A percentile compares a stretch with the other conserved stretches of the same genome.
Evolutionary conservation across 2,113 vertebrate genomes (phyloP).

Genomic region (Ictidomys tridecemlineatus): DNA sequence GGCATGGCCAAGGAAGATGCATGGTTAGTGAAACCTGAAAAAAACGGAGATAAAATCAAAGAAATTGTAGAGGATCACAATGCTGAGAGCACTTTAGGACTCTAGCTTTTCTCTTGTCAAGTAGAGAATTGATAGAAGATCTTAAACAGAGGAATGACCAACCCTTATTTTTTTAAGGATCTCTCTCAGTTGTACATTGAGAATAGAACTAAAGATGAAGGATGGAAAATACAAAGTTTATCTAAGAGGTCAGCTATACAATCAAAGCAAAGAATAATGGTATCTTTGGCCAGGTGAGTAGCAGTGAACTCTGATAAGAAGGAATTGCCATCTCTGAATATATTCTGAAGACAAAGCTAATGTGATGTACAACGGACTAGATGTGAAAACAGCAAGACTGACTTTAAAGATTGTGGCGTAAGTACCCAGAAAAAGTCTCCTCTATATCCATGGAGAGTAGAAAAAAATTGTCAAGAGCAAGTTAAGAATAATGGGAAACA

Average conservation of each 20-base stretch:
- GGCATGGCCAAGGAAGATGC: neutral
- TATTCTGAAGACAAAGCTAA: conserved; percentile 25
- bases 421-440: neutral
- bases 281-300: neutral
- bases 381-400: neutral
- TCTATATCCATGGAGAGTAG: neutral
- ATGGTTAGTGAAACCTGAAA: neutral
- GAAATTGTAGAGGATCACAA: neutral
- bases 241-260: neutral
- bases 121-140: neutral
- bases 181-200: neutral
- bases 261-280: neutral
- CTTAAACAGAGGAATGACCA: neutral
- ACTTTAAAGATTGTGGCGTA: neutral
- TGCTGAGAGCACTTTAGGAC: neutral
- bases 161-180: neutral
- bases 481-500: neutral
- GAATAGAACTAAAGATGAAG: neutral
- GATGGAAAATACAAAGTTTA: neutral
- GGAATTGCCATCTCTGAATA: neutral
- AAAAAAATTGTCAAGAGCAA: neutral
- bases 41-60: neutral
- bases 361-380: neutral
- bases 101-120: neutral
- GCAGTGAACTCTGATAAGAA: neutral